Evolutionary conservation across 1,140 invertebrate species (phyloP), one percentile per base, ranked within the genome.

Genomic region (Penaeus japonicus): DNA sequence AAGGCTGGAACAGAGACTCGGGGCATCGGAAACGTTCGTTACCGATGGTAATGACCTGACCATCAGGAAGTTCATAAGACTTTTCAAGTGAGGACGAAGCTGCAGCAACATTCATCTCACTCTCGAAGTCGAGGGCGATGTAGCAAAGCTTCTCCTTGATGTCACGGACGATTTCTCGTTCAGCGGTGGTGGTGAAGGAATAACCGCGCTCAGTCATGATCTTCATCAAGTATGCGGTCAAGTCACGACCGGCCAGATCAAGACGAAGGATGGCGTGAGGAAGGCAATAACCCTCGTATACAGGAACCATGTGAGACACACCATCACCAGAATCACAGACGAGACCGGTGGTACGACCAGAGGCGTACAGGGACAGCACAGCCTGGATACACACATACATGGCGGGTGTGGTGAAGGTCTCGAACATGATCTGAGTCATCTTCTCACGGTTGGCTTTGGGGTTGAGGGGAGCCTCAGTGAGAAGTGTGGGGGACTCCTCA

Each of bases 401-500:
- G 65, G 86, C 59, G 17, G 86, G 86, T 10, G 80, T 88, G 79
- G 75, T 88, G 91, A 94, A 94, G 88, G 93, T 94, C 91, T 94
- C 94, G 90, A 94, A 94, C 93, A 95, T 94, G 91, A 95, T 94
- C 92, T 95, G 94, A 53, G 94, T 95, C 94, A 95, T 95, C 93
- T 95, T 95, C 93, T 95, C 95, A 39, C 94, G 94, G 94, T 97
- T 97, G 91, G 96, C 96, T 93, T 97, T 97, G 87, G 97, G 97
- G 93, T 98, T 98, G 90, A 98, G 94, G 84, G 97, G 97, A 89
- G 97, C 97, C 93, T 98, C 97, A 39, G 97, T 98, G 88, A 98
- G 93, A 90, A 98, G 94, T 70, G 98, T 96, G 84, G 97, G 97
- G 93, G 98, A 97, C 92, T 98, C 97, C 93, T 98, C 97, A 32